Conservation (phyloP, 2,113 vertebrate species). For the Fregata magnificens region DNA sequence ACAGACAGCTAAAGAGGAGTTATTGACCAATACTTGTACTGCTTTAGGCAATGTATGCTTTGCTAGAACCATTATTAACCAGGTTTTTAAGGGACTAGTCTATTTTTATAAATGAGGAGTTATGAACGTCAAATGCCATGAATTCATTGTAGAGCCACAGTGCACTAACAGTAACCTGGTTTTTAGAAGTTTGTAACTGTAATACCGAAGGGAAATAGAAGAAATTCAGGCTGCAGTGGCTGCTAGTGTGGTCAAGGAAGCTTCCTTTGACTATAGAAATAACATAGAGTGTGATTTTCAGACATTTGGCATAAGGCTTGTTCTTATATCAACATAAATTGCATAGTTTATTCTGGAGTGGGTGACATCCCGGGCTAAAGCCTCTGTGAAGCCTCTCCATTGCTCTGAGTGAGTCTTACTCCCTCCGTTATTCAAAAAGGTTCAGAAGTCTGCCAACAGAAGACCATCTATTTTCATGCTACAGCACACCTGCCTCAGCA, state of each 20-base stretch:
- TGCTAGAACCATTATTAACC: conserved; percentile 21
- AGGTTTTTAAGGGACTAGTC: background rate
- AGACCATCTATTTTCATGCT: background rate
- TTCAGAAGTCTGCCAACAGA: background rate
- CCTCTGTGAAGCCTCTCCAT: background rate
- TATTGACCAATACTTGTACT: conserved; percentile 59
- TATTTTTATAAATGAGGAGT: background rate
- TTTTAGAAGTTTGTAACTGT: background rate
- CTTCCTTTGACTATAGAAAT: background rate
- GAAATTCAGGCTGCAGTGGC: background rate
- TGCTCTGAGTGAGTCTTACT: background rate
- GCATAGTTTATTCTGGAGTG: background rate
- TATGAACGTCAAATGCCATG: background rate
- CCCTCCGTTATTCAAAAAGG: background rate
- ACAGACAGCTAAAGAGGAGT: conserved; percentile 30
- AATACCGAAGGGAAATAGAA: background rate
- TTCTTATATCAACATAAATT: background rate
- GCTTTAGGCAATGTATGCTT: background rate
- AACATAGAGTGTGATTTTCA: background rate
- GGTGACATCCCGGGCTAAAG: background rate
- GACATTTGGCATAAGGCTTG: background rate
- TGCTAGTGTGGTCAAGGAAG: background rate
- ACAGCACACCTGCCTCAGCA: background rate
- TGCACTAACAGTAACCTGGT: background rate
- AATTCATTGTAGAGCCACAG: background rate